Conservation (phyloP, 2,113 vertebrate species). For the Columba janthina region DNA sequence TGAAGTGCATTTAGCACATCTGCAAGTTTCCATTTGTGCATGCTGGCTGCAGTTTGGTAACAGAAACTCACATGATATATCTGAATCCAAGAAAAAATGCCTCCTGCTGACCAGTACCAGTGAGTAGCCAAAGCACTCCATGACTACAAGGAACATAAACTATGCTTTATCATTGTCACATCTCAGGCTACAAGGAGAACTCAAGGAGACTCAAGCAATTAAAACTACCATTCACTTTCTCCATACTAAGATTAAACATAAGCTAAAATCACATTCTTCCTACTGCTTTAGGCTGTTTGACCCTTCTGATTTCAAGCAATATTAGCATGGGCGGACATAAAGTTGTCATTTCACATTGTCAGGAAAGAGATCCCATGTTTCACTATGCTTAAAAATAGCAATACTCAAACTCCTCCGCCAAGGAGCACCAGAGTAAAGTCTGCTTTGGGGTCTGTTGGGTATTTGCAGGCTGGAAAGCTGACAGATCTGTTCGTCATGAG, state of each 20-base stretch:
- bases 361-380: background rate
- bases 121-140: background rate
- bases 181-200: constrained; percentile 28
- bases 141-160: background rate
- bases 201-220: constrained; percentile 29
- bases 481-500: background rate
- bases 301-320: background rate
- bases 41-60: background rate
- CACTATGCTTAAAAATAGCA: background rate
- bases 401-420: background rate
- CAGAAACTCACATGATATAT: background rate
- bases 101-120: background rate
- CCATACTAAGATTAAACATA: background rate
- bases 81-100: background rate
- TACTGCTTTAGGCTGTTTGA: background rate
- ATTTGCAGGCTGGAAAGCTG: background rate
- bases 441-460: background rate
- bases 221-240: constrained; percentile 1
- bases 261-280: constrained; percentile 9
- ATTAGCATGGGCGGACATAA: background rate
- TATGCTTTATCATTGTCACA: constrained; percentile 14
- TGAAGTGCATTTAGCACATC: constrained; percentile 12
- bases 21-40: background rate
- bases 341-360: background rate
- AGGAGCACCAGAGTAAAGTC: background rate